Conservation (phyloP, 2,113 vertebrate species). For the Bambusicola thoracicus region DNA sequence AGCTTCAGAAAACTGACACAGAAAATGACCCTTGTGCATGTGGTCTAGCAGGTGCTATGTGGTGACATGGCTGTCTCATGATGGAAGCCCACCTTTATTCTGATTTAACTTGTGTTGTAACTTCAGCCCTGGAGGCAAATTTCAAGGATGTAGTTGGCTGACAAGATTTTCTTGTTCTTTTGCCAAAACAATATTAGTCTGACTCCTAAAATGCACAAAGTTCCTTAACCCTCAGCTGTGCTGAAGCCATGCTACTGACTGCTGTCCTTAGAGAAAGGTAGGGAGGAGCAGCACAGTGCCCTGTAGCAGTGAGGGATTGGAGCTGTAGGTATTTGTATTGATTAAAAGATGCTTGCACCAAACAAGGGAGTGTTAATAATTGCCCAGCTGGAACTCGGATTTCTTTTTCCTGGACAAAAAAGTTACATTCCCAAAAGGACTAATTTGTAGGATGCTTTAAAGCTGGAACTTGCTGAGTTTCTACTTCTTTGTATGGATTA, state of each 20-base stretch:
- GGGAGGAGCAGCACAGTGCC: neutral
- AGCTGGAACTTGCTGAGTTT: neutral
- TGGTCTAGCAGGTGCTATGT: neutral
- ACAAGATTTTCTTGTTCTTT: neutral
- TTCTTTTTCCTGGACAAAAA: slow-evolving; percentile 30
- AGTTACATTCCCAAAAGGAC: neutral
- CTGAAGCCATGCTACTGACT: neutral
- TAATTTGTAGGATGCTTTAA: slow-evolving; percentile 13
- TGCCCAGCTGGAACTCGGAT: slow-evolving; percentile 21
- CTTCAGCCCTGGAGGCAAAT: neutral
- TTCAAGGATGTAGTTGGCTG: neutral
- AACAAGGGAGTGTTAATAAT: slow-evolving; percentile 15
- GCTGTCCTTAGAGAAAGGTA: neutral
- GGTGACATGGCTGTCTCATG: neutral
- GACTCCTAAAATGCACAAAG: neutral
- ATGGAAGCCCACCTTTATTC: neutral
- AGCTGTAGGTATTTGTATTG: neutral
- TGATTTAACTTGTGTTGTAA: neutral
- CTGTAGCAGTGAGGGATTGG: neutral
- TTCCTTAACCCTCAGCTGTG: neutral
- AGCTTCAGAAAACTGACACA: neutral
- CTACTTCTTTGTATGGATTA: slow-evolving; percentile 8
- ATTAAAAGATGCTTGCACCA: slow-evolving; percentile 9
- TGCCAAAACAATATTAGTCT: neutral
- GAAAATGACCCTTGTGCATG: neutral